Base-by-base conservation (phyloP, 2,797 vertebrate species). In the Enteromius afrohamiltoni region DNA sequence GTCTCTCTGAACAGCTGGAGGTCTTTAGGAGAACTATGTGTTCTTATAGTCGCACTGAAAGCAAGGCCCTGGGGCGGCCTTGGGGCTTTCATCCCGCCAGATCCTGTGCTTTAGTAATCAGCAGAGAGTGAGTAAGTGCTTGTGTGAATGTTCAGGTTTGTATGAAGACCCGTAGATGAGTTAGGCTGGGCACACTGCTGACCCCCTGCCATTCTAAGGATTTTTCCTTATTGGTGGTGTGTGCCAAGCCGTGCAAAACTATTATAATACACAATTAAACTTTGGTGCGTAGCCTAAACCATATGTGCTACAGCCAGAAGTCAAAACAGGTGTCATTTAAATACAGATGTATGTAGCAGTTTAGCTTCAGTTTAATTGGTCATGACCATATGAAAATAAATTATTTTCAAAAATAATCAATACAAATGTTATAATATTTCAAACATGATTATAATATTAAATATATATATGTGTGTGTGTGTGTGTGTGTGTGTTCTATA, bases 1-100 rank as follows among this genome's bases (percentile, higher is more conserved):
- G 42, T 17, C 79, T 75, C 79, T 79, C 79, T 49, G 71, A 84
- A 79, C 86, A 86, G 87, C 79, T 77, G 82, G 82, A 80, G 82
- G 78, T 81, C 78, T 51, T n/a, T 31, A 49, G 47, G 21, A 58
- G 71, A 29, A 37, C 74, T 10, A 16, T 60, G 19, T 65, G 37
- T 79, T 34, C 45, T 84, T 85, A 55, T 81, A 82, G 69, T 62
- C 45, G 17, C 31, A 10, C n/a, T 60, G 26, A 71, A 79, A 75
- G 45, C 21, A 65, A 68, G 77, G 49, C 65, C 2, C 45, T 55
- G 65, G n/a, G 73, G 64, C 31, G 51, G 42, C 67, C 73, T 70
- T 62, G 45, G 26, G 62, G 29, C 69, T 62, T 77, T 88, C 51
- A 47, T 84, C 74, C 70, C n/a, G 13, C 26, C 40, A 37, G 64